These are phyloP conservation scores for Oopsacas minuta DNA, from an alignment of 37 sponge, comb jelly and placozoan genomes.

Conservation along the genomic window DNA sequence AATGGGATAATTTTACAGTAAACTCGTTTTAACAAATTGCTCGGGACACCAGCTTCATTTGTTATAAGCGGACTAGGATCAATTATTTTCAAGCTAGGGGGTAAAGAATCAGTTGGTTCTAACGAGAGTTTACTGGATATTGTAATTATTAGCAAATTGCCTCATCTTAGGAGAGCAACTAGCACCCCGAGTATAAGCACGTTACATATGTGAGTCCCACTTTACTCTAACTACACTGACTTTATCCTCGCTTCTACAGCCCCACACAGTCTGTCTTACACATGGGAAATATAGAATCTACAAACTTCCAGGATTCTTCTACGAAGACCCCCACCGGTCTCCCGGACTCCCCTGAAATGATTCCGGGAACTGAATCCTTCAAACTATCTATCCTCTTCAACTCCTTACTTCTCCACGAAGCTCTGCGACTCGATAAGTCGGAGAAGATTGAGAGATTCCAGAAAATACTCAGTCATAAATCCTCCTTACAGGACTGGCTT, in stretches of 20 bases:
- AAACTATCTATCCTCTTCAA: conserved; percentile 8
- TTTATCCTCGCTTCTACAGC: neutral
- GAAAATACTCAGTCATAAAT: neutral
- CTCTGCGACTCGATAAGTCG: neutral
- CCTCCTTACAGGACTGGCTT: neutral
- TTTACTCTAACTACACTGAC: neutral
- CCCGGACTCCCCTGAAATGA: neutral
- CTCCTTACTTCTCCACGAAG: neutral
- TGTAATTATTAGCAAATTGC: too few relatives aligned
- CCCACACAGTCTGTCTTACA: neutral
- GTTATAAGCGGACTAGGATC: too few relatives aligned
- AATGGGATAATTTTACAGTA: too few relatives aligned
- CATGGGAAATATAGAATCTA: neutral
- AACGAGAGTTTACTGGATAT: too few relatives aligned
- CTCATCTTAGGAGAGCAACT: neutral
- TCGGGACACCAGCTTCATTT: too few relatives aligned
- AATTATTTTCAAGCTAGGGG: too few relatives aligned
- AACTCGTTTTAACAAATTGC: too few relatives aligned
- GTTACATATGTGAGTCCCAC: neutral
- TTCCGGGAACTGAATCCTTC: neutral
- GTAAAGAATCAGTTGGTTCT: too few relatives aligned
- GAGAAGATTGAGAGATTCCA: neutral
- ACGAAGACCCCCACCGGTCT: neutral
- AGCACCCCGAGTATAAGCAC: neutral
- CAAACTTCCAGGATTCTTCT: neutral